Evolutionary conservation across 2,113 vertebrate species (phyloP).

Genomic region (Nannospalax galili): DNA sequence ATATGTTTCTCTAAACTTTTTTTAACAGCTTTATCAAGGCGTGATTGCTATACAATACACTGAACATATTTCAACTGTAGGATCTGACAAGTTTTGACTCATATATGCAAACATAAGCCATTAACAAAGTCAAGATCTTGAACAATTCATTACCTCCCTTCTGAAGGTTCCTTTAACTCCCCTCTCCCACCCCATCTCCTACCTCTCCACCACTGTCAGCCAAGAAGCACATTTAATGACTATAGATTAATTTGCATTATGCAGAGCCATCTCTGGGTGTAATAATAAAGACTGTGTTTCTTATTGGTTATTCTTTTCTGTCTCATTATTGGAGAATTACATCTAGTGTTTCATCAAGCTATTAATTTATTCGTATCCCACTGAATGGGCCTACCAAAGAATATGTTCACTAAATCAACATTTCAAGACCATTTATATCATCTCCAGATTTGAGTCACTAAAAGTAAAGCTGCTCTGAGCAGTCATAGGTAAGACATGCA

Average conservation of each 20-base stretch:
- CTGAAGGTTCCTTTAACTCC: no score
- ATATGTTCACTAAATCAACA: not conserved
- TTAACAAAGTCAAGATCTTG: not conserved
- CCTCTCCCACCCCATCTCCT: no score
- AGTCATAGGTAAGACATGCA: no score
- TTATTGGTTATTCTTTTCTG: not conserved
- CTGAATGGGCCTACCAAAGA: not conserved
- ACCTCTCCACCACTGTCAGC: not conserved
- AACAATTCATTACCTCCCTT: not conserved
- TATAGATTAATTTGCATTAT: not conserved
- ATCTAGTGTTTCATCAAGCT: not conserved
- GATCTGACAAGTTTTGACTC: constrained; percentile 27
- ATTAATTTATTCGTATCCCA: not conserved
- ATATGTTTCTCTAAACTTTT: not conserved
- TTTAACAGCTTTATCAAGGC: not conserved
- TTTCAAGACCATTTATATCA: not conserved
- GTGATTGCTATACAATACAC: not conserved
- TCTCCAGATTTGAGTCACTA: not conserved
- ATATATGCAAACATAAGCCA: not conserved
- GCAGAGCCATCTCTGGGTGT: not conserved
- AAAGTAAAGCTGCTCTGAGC: not conserved
- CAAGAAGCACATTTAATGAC: not conserved
- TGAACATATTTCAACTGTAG: not conserved
- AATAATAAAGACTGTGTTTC: not conserved
- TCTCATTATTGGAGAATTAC: not conserved